Conservation (phyloP, 2,888 invertebrate genomes). For the Poecilobothrus nobilitatus region DNA sequence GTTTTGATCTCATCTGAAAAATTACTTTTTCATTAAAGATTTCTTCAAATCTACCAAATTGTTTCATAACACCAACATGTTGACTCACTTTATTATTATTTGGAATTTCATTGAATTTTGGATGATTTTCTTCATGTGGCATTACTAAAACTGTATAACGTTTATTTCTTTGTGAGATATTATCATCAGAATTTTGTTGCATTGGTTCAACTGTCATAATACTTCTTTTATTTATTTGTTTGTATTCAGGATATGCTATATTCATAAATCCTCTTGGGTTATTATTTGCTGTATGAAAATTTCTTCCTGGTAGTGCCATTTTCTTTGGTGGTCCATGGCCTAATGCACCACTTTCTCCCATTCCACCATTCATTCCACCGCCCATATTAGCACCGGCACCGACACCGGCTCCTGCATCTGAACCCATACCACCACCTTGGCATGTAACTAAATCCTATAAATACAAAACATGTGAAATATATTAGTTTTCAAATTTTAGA, state of each 20-base stretch:
- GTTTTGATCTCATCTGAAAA: background rate
- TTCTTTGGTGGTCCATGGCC: background rate
- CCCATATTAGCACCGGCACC: background rate
- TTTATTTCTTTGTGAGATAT: background rate
- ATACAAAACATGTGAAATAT: too few species aligned
- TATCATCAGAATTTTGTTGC: background rate
- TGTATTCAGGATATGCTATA: background rate
- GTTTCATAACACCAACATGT: background rate
- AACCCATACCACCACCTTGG: background rate
- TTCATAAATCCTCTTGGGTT: background rate
- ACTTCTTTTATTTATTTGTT: background rate
- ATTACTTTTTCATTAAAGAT: background rate
- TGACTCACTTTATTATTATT: background rate
- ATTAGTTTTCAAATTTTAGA: too few species aligned
- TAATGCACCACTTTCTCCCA: background rate
- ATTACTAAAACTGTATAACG: too few species aligned
- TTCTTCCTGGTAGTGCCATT: background rate
- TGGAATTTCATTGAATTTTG: background rate
- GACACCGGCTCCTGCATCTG: background rate
- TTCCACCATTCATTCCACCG: background rate
- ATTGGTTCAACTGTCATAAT: background rate
- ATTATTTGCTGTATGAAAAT: background rate
- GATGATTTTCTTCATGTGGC: too few species aligned
- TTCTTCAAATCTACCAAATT: background rate
- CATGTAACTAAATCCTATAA: background rate